Conservation (phyloP, 1,140 invertebrate species). For the Drosophila mauritiana region DNA sequence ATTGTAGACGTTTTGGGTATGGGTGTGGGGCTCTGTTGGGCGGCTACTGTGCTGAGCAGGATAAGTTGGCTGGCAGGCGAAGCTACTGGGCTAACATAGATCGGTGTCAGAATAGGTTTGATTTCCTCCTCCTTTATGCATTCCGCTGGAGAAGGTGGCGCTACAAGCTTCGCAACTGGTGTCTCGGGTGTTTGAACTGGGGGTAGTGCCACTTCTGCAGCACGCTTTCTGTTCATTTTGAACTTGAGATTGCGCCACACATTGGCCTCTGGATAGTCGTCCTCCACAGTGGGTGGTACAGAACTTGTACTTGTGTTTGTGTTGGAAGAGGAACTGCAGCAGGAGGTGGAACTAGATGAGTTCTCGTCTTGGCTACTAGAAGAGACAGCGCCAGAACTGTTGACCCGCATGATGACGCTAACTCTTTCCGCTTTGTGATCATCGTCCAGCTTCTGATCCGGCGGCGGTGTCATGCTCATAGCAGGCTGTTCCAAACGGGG, state of each 20-base stretch:
- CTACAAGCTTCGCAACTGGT: constrained; percentile 5
- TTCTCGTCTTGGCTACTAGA: constrained; percentile 53
- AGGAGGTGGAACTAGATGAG: constrained; percentile 48
- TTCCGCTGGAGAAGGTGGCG: constrained; percentile 13
- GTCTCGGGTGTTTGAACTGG: constrained; percentile 29
- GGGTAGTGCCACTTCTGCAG: constrained; percentile 61
- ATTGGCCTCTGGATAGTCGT: constrained; percentile 86
- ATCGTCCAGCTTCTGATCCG: constrained; percentile 61
- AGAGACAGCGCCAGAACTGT: constrained; percentile 87
- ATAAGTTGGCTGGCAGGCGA: constrained; percentile 51
- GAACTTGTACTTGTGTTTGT: constrained; percentile 30
- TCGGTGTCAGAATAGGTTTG: constrained; percentile 13
- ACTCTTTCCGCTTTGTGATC: constrained; percentile 69
- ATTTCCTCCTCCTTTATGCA: constrained; percentile 13
- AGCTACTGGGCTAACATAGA: constrained; percentile 37
- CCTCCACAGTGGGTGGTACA: constrained; percentile 43
- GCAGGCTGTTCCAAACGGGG: constrained; percentile 68
- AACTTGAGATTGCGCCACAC: constrained; percentile 91
- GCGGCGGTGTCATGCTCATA: constrained; percentile 62
- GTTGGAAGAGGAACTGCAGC: constrained; percentile 41
- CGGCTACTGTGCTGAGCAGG: constrained; percentile 64
- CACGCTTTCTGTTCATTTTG: constrained; percentile 88
- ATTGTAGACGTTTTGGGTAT: constrained; percentile 4
- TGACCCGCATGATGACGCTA: constrained; percentile 92
- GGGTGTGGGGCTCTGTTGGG: constrained; percentile 40